Conservation (phyloP, 1,140 invertebrate species). For the Kradibia gibbosae region DNA sequence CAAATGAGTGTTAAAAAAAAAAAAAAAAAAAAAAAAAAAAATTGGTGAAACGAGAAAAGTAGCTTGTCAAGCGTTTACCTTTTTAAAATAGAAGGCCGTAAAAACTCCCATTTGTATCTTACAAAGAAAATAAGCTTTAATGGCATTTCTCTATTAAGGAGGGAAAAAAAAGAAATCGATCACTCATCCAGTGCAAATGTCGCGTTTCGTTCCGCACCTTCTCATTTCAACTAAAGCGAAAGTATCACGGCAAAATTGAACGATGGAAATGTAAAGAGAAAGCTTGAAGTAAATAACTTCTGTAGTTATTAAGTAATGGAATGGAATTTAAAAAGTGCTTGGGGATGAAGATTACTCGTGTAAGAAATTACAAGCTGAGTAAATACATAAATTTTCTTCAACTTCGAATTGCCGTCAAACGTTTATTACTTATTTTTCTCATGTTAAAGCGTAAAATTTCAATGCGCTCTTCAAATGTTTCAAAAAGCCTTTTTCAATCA, state of each 20-base stretch:
- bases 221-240: conserved; percentile 4
- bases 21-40: too few relatives aligned
- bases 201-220: conserved; percentile 18
- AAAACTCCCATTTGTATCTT: neutral
- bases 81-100: neutral
- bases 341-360: neutral
- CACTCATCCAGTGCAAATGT: conserved; percentile 6
- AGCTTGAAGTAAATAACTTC: neutral
- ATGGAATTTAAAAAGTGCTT: neutral
- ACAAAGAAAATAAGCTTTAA: neutral
- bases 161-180: neutral
- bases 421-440: neutral
- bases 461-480: neutral
- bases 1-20: neutral
- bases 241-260: conserved; percentile 4
- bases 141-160: neutral
- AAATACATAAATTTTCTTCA: neutral
- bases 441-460: neutral
- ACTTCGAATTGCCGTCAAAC: neutral
- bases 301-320: neutral
- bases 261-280: neutral
- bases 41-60: neutral
- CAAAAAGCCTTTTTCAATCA: neutral
- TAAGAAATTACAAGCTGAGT: neutral
- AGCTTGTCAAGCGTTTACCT: neutral